Percentiles rank a stretch among this genome's conserved stretches.
Conservation (phyloP, 2,888 invertebrate genomes). For the Lissonota sp. region DNA sequence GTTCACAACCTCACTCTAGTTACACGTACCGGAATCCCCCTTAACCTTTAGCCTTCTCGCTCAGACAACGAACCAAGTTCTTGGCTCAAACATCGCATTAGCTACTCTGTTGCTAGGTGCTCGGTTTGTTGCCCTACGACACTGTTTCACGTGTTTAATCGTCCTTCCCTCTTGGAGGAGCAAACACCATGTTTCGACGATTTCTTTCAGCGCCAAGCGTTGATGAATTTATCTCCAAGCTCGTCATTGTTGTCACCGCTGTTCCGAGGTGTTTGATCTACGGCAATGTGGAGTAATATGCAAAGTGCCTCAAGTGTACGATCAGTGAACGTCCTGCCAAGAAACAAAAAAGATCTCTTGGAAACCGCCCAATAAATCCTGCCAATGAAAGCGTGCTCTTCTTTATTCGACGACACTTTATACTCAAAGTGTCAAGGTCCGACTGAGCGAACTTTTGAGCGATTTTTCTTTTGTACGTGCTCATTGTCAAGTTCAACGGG, state of each 20-base stretch:
- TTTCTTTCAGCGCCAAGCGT: background rate
- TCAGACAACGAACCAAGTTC: background rate
- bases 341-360: constrained; percentile 9
- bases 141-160: constrained; percentile 43
- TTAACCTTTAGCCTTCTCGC: background rate
- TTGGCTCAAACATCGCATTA: constrained; percentile 15
- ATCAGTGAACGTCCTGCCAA: constrained; percentile 21
- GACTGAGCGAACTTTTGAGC: background rate
- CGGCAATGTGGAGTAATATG: background rate
- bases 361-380: constrained; percentile 47
- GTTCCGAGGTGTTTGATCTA: background rate
- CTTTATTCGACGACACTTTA: background rate
- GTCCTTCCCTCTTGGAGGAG: constrained; percentile 41
- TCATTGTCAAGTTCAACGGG: constrained; percentile 43
- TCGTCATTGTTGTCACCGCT: background rate
- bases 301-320: too few relatives aligned
- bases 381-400: constrained; percentile 18
- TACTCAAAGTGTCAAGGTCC: background rate
- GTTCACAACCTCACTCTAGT: constrained; percentile 4
- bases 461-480: background rate
- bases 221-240: background rate
- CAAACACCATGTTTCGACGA: background rate
- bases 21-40: constrained; percentile 1
- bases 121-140: constrained; percentile 49
- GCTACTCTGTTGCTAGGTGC: constrained; percentile 75